Conservation (phyloP, 2,888 invertebrate genomes). For the Caenorhabditis drosophilae region DNA sequence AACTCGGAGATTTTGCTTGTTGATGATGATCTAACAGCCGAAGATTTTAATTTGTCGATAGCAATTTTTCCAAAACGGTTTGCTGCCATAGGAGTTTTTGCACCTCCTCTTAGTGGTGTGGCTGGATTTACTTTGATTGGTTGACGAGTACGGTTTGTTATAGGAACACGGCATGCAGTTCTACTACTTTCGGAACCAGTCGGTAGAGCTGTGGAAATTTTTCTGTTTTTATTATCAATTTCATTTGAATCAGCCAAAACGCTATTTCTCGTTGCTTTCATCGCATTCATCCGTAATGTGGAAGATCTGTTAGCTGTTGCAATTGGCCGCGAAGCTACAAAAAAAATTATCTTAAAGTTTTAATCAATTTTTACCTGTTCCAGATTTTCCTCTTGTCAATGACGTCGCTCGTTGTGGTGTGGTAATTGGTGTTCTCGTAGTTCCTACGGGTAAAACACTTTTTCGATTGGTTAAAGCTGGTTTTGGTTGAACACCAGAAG, state of each 20-base stretch:
- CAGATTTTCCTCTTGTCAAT: not conserved
- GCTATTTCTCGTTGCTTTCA: slow-evolving; percentile 7
- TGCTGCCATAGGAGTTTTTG: no score
- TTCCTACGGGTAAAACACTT: slow-evolving; percentile 4
- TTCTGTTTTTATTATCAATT: no score
- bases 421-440: slow-evolving; percentile 13
- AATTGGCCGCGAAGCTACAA: slow-evolving; percentile 13
- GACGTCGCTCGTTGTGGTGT: slow-evolving; percentile 20
- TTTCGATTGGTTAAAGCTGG: slow-evolving; percentile 10
- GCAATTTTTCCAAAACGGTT: not conserved
- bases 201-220: no score
- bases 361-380: not conserved
- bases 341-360: not conserved
- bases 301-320: slow-evolving; percentile 31
- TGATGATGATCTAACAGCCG: slow-evolving; percentile 13
- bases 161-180: no score
- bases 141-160: no score
- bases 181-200: no score
- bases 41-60: not conserved
- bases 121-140: no score
- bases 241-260: not conserved
- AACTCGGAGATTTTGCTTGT: no score
- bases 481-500: slow-evolving; percentile 15
- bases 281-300: slow-evolving; percentile 18
- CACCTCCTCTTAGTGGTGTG: no score